phyloP scores from a whole-genome alignment of 1,140 invertebrate genomes.

The Hesperophylax magnus region DNA sequence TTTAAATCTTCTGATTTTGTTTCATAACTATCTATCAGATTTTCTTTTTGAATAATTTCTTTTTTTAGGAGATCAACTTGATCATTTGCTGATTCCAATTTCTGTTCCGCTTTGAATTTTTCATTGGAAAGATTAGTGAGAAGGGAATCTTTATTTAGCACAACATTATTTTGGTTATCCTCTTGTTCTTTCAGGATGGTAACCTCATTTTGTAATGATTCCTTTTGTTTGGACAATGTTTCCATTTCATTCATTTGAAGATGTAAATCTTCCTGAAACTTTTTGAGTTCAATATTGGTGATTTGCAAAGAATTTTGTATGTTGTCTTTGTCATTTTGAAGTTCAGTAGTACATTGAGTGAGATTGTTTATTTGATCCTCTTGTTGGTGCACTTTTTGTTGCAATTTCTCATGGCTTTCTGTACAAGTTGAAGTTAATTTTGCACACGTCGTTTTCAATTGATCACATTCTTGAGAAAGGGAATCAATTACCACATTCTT shows the following conservation, averaged over 20 bases:
- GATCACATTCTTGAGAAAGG: no score
- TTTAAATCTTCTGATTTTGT: neutral
- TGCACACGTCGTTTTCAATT: no score
- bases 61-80: neutral
- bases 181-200: no score
- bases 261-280: neutral
- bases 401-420: neutral
- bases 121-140: neutral
- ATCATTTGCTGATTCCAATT: neutral
- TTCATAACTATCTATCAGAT: neutral
- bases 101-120: neutral
- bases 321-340: neutral
- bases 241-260: slow-evolving; percentile 12
- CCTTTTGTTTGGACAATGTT: no score
- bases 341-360: neutral
- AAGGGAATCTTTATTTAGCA: neutral
- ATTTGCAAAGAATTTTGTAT: neutral
- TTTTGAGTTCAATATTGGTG: neutral
- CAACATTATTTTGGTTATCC: no score
- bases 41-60: neutral
- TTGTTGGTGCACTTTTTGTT: neutral
- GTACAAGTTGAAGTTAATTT: no score
- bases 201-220: neutral
- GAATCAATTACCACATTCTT: no score
- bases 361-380: neutral